Base-by-base conservation (phyloP, 92 coral and sea anemone genomes). In the Zoanthus sociatus region DNA sequence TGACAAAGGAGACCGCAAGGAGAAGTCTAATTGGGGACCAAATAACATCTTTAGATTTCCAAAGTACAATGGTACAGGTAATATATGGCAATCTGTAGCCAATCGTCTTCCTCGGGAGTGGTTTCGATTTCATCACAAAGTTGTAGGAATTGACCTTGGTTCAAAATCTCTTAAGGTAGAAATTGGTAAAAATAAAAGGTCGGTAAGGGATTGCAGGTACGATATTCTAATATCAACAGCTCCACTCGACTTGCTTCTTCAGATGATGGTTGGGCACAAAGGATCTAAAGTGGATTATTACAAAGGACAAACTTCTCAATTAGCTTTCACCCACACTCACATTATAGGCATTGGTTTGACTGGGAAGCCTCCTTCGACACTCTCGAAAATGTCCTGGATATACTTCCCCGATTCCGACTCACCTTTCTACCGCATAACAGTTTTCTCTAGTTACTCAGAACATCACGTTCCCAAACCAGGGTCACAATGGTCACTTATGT, bases 391-490 rank as follows among this genome's bases (percentile, higher is more conserved):
- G 76, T 87, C 93, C 8, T 92, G 95, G 95, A 83, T 92, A 51
- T 92, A 92, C 31, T 92, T 92, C 54, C 93, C 95, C 17, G 95
- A 92, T 75, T 88, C 90, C 0, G 95, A 92, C n/a, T 87, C 95
- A 53, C 93, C 95, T 13, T 90, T 92, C 75, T 92, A 92, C 60
- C 91, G 95, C 13, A 31, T 90, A 33, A 90, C 95, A 15, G 92
- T 92, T 6, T 92, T 92, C 75, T 92, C 95, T 45, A 92, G 86
- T 26, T 92, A 92, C 51, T 84, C 95, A 1, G 88, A 87, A 12
- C 88, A 90, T 68, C 92, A 87, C 31, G 93, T 92, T 51, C 95
- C 95, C 48, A 45, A 84, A 5, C 87, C 89, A 17, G 79, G 88
- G 14, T 31, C n/a, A 17, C 84, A 87, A 18, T 92, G 95, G 95